Base-by-base conservation (phyloP, 1,140 invertebrate genomes). In the Temnothorax nylanderi region DNA sequence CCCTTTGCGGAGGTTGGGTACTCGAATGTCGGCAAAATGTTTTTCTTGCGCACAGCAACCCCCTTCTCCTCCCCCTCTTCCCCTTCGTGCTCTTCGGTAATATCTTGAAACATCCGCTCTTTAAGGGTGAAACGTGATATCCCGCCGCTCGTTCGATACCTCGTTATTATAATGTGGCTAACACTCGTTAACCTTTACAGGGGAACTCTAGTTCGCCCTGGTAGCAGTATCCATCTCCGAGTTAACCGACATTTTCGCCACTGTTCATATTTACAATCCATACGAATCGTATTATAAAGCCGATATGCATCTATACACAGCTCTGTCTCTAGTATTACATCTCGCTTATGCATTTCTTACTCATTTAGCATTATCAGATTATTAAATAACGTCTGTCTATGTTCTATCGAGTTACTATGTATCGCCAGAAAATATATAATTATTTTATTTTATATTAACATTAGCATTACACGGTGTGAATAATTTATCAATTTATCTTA, bases 111-210 rank as follows among this genome's bases (percentile, higher is more conserved):
- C 87, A 91, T 91, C 75, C 87, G 82, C 88, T 91, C 85, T 94
- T 93, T 92, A 92, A 94, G 93, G 93, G 91, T 92, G 94, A 93
- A 94, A 94, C 91, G 88, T 90, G 93, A 94, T 94, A 94, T 51
- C 71, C 62, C 51, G 56, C 51, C 85, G 84, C 85, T 89, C 87
- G 91, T 91, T 92, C 93, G 91, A 93, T 93, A 93, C 89, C 92
- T 93, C 92, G 93, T 93, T 94, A 92, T 92, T 90, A 92, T 94
- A 93, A 94, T 93, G 87, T 88, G 90, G 87, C 85, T 78, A 90
- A 88, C 90, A 90, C 93, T 94, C 93, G 93, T 94, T 94, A 94
- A 93, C 90, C 90, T 87, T 90, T 60, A 54, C 75, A 34, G 56
- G 56, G 74, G 76, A 90, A 88, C 54, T 90, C 89, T 75, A 88